Evolutionary conservation across 1,140 invertebrate species (phyloP).

Genomic region (Drosophila pruinosa): DNA sequence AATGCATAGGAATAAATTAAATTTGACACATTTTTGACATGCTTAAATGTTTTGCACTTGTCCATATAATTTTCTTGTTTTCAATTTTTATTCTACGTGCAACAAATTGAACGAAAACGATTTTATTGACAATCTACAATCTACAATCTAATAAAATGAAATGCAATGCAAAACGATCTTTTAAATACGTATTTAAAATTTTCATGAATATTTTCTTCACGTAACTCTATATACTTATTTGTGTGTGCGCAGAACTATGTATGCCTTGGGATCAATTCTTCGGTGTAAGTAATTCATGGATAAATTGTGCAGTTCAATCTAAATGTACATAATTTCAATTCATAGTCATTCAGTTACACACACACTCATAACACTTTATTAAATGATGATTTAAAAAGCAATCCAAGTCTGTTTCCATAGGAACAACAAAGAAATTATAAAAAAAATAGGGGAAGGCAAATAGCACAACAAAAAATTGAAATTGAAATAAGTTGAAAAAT

Average conservation of each 20-base stretch:
- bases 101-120: conserved; percentile 25
- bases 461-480: not conserved
- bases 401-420: not conserved
- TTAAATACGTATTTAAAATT: conserved; percentile 62
- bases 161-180: conserved; percentile 37
- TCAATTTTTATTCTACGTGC: conserved; percentile 32
- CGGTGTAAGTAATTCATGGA: conserved; percentile 90
- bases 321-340: conserved; percentile 14
- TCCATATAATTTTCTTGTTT: not conserved
- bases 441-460: not conserved
- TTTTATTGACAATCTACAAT: conserved; percentile 16
- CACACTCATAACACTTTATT: conserved; percentile 13
- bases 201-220: conserved; percentile 58
- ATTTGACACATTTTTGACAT: conserved; percentile 15
- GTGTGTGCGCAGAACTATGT: conserved; percentile 87
- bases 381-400: conserved; percentile 9
- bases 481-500: not conserved
- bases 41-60: conserved; percentile 27
- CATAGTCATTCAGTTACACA: conserved; percentile 36
- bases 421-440: not conserved
- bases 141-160: conserved; percentile 41
- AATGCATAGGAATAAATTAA: not conserved
- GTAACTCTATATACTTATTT: conserved; percentile 28
- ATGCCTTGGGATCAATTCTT: conserved; percentile 92
- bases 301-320: conserved; percentile 28